Percentiles rank a stretch among this genome's conserved stretches.
Evolutionary conservation across 2,113 vertebrate genomes (phyloP).

Genomic region (Cephalopterus ornatus): DNA sequence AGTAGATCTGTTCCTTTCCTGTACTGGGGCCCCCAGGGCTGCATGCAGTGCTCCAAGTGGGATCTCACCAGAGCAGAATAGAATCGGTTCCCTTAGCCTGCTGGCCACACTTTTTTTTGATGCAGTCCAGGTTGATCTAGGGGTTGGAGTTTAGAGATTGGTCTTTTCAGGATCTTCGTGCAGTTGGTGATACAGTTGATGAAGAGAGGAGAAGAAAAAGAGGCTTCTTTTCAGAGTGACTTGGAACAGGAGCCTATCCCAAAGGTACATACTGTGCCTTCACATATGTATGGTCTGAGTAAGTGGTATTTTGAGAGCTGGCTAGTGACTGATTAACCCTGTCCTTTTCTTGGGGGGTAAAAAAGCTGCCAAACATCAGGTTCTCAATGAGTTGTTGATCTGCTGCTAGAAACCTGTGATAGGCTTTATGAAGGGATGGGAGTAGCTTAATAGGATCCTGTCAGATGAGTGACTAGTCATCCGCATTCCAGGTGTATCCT

Average conservation of each 20-base stretch:
- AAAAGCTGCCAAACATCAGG: background rate
- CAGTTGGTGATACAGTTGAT: background rate
- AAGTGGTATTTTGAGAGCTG: background rate
- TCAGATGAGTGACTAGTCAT: background rate
- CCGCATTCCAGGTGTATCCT: background rate
- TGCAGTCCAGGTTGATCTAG: background rate
- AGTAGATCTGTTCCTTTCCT: background rate
- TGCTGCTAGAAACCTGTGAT: background rate
- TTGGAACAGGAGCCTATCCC: background rate
- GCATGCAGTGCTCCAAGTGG: background rate
- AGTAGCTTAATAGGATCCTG: background rate
- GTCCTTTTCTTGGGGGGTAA: background rate
- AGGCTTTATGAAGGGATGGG: background rate
- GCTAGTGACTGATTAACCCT: background rate
- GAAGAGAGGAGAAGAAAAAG: background rate
- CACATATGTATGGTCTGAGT: background rate
- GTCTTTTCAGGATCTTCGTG: background rate
- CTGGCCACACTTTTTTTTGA: background rate
- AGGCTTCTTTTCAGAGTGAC: background rate
- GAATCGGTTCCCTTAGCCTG: background rate
- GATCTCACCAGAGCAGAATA: background rate
- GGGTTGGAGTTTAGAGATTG: background rate
- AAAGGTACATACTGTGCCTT: background rate
- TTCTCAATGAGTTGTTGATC: background rate
- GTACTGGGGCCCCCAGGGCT: background rate